Base-by-base conservation (phyloP, 2,797 vertebrate genomes). In the Pyrocephalus nanus region DNA sequence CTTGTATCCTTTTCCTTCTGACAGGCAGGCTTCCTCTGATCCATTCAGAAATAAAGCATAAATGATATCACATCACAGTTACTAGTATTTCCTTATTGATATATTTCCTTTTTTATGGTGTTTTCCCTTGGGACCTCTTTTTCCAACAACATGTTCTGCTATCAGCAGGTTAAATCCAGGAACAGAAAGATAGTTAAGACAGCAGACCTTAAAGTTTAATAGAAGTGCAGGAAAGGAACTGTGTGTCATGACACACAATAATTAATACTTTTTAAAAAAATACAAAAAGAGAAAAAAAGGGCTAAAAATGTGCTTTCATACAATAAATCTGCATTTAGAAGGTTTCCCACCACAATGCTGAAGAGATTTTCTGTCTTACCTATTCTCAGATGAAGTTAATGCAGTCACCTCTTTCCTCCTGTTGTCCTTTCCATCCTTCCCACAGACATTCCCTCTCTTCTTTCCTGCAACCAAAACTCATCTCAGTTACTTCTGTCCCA, bases 231-330 rank as follows among this genome's bases (percentile, higher is more conserved):
- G 32, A 67, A 58, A 75, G 9, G 16, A 86, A 19, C 16, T n/a
- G 0, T 62, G 32, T 43, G n/a, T n/a, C 16, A 11, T 34, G 16
- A 42, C 14, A 29, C 3, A 21, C 9, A 11, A 76, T 10, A 8
- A 58, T 30, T 62, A 36, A 32, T 22, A 2, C 4, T 20, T 86
- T 57, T n/a, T 43, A 2, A 27, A 74, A 74, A 72, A 57, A 8
- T 3, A 20, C 0, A 11, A 8, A 50, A 57, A 36, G 8, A 16
- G 3, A 15, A 1, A 42, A 45, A 79, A 61, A 38, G 0, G 3
- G 5, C 6, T 51, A 22, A 60, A 76, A 82, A 15, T 1, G 0
- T 30, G 34, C 6, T 65, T 73, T 19, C 0, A 0, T 36, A 9
- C 5, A 27, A 34, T 45, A 87, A 66, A 66, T 48, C 40, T 27